phyloP scores from a whole-genome alignment of 2,797 vertebrate genomes.

The Hippopotamyrus pictus region DNA sequence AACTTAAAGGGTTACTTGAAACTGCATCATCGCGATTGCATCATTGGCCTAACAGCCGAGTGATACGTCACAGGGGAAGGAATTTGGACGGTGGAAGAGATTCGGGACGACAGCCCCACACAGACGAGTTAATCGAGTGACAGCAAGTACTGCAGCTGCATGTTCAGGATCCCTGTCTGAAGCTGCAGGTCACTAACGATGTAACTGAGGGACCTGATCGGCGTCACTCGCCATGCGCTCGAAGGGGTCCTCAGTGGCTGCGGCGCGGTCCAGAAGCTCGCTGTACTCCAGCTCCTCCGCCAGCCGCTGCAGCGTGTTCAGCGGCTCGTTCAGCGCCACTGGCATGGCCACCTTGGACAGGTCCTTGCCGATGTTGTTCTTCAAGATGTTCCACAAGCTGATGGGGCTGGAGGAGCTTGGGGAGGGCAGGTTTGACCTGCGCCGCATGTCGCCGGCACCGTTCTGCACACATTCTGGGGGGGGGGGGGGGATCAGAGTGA shows the following conservation, averaged over 20 bases:
- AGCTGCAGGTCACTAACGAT: neutral
- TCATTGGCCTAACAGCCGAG: neutral
- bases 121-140: neutral
- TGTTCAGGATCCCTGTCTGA: neutral
- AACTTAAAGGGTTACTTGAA: neutral
- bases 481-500: neutral
- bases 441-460: slow-evolving; percentile 22
- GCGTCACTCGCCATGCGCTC: slow-evolving; percentile 79
- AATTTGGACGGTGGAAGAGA: neutral
- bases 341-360: slow-evolving; percentile 97
- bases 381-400: slow-evolving; percentile 92
- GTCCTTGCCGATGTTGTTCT: slow-evolving; percentile 95
- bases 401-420: slow-evolving; percentile 72
- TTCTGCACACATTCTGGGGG: slow-evolving; percentile 39
- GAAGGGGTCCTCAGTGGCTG: slow-evolving; percentile 59
- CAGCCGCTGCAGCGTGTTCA: slow-evolving; percentile 89
- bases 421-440: slow-evolving; percentile 69
- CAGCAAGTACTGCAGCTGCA: neutral
- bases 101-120: neutral
- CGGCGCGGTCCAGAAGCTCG: slow-evolving; percentile 81
- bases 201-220: neutral
- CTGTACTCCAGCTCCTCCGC: slow-evolving; percentile 95
- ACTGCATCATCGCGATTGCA: neutral
- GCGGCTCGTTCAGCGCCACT: slow-evolving; percentile 85
- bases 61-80: neutral